These are phyloP conservation scores for Tanaodytes sp. DNA, from an alignment of 2,888 invertebrate species.

Conservation along the genomic window DNA sequence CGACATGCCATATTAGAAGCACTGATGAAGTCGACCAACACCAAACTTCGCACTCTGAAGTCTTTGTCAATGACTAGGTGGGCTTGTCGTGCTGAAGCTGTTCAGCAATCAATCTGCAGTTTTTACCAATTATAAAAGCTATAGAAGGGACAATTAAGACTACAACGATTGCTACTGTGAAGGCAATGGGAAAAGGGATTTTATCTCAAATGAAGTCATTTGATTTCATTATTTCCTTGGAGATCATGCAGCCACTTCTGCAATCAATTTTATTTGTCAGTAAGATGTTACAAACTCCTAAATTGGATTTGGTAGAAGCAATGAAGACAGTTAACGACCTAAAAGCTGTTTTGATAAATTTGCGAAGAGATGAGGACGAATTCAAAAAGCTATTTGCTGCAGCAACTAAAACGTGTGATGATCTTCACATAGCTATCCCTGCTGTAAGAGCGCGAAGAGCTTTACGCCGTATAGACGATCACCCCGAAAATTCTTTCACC, in stretches of 20 bases:
- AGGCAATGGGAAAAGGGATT: constrained; percentile 13
- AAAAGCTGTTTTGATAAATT: constrained; percentile 12
- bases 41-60: constrained; percentile 16
- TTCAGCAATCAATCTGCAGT: constrained; percentile 17
- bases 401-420: constrained; percentile 13
- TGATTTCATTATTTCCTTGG: constrained; percentile 16
- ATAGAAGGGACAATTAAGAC: constrained; percentile 1
- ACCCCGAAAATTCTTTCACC: constrained; percentile 18
- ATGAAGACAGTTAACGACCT: constrained; percentile 13
- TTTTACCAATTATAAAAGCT: constrained; percentile 10
- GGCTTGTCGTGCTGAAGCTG: constrained; percentile 35
- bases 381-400: constrained; percentile 11
- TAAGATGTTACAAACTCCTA: constrained; percentile 20
- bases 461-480: constrained; percentile 19
- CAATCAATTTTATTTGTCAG: constrained; percentile 14
- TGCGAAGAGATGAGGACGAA: constrained; percentile 1
- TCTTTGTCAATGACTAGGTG: constrained; percentile 29
- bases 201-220: constrained; percentile 22
- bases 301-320: constrained; percentile 21
- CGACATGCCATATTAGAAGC: constrained; percentile 28
- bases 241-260: constrained; percentile 29
- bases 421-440: constrained; percentile 17
- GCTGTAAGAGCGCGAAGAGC: background rate
- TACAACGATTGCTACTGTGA: background rate
- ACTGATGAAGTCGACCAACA: background rate